phyloP scores from a whole-genome alignment of 2,113 vertebrate species.

The chimpanzee (Pan troglodytes) region DNA sequence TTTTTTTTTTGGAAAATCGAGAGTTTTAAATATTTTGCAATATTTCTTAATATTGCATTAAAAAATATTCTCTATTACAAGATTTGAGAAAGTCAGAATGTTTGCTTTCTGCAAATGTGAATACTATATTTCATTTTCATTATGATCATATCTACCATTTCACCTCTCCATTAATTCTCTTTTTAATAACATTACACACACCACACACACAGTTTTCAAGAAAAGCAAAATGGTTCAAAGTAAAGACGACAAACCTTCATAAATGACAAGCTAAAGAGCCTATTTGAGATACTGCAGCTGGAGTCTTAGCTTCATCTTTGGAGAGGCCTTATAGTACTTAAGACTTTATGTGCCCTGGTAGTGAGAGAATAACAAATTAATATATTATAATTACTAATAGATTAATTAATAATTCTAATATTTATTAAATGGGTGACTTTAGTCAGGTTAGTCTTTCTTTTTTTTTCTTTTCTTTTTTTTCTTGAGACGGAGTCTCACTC shows the following conservation, averaged over 20 bases:
- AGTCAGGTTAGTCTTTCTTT: neutral
- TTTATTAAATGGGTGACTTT: neutral
- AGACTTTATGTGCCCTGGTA: neutral
- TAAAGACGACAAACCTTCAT: neutral
- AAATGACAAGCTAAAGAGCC: neutral
- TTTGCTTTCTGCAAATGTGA: neutral
- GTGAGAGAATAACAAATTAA: neutral
- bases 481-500: no score
- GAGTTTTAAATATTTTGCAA: neutral
- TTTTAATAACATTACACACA: neutral
- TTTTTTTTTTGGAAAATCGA: neutral
- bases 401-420: neutral
- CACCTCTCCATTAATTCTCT: neutral
- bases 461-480: no score
- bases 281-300: neutral
- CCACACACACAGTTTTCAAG: neutral
- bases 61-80: neutral
- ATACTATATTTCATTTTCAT: constrained; percentile 2
- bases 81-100: neutral
- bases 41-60: neutral
- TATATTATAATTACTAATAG: neutral
- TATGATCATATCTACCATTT: neutral
- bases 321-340: neutral
- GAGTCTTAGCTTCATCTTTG: neutral
- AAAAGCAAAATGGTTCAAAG: neutral